Conservation (phyloP, 2,888 invertebrate genomes). For the Drosophila affinis region DNA sequence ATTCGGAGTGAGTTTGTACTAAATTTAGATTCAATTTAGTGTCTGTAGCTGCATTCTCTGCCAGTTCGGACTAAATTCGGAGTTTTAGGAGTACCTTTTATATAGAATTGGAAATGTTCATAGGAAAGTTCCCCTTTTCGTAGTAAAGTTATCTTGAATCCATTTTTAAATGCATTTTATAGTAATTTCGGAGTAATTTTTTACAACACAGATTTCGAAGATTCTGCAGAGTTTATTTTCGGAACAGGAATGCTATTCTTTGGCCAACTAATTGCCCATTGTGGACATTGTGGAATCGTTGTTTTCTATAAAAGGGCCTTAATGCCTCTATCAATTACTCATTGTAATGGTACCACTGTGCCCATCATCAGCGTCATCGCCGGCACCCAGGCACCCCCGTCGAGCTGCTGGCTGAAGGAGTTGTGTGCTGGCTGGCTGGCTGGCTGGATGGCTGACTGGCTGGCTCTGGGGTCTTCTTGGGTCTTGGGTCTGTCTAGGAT, state of each 20-base stretch:
- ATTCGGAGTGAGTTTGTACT: too few relatives aligned
- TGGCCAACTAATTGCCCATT: conserved; percentile 38
- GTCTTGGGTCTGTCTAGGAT: conserved; percentile 29
- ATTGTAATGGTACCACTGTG: conserved; percentile 61
- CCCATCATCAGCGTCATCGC: conserved; percentile 28
- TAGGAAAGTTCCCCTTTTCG: not conserved
- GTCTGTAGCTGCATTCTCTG: not conserved
- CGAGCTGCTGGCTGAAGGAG: conserved; percentile 56
- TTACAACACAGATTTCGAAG: too few relatives aligned
- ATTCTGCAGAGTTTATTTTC: not conserved
- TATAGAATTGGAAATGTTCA: not conserved
- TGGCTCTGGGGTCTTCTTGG: conserved; percentile 1
- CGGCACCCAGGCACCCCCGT: conserved; percentile 70
- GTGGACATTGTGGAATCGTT: conserved; percentile 31
- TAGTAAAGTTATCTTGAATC: not conserved
- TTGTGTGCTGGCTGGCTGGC: conserved; percentile 20
- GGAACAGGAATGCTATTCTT: conserved; percentile 10
- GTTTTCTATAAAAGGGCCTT: conserved; percentile 20
- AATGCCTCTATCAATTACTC: conserved; percentile 29
- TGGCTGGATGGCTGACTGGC: not conserved
- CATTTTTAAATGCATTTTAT: not conserved
- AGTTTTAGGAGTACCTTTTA: not conserved
- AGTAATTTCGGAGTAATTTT: not conserved
- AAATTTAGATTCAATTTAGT: not conserved
- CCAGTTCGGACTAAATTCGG: not conserved